phyloP scores from a whole-genome alignment of 2,113 vertebrate species.

The Ceyx cyanopectus region DNA sequence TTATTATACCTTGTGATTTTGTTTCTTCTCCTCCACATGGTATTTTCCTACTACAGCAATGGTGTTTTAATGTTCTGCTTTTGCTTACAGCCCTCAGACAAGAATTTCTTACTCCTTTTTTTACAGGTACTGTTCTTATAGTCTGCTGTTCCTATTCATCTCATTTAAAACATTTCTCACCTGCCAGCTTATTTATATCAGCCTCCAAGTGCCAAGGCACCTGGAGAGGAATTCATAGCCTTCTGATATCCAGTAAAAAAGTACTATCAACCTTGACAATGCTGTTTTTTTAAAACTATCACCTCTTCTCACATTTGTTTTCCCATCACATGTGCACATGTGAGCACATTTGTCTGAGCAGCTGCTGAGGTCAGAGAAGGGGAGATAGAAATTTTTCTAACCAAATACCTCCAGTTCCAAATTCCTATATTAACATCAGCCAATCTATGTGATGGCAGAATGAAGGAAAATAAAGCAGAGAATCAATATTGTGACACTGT shows the following conservation, averaged over 20 bases:
- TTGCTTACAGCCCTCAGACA: neutral
- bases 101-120: neutral
- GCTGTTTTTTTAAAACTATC: neutral
- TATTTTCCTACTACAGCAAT: neutral
- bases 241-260: neutral
- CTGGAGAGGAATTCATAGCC: neutral
- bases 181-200: neutral
- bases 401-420: neutral
- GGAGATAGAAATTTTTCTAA: neutral
- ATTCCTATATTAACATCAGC: neutral
- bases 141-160: neutral
- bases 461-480: neutral
- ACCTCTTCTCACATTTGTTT: slow-evolving; percentile 1
- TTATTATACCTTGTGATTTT: neutral
- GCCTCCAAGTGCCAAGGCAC: neutral
- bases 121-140: neutral
- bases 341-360: slow-evolving; percentile 21
- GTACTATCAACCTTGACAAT: neutral
- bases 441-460: neutral
- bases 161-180: neutral
- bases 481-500: neutral
- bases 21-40: neutral
- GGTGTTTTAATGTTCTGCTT: neutral
- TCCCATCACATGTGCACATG: neutral
- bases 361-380: slow-evolving; percentile 7